These are phyloP conservation scores for Linurgus olivaceus DNA, from an alignment of 2,797 vertebrate species.

Conservation along the genomic window DNA sequence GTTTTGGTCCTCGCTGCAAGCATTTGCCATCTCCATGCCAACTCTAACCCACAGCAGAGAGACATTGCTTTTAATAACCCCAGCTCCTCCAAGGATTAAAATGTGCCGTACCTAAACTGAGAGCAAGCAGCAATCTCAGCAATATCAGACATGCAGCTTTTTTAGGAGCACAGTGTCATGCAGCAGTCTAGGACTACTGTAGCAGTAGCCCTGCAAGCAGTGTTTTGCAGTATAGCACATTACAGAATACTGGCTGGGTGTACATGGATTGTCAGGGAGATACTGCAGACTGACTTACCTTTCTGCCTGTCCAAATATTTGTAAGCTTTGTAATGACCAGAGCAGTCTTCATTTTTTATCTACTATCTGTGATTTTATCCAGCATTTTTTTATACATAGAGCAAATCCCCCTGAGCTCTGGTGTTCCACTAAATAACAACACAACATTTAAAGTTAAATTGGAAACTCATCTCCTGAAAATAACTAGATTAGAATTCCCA, in stretches of 20 bases:
- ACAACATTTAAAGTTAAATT: constrained; percentile 38
- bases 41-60: background rate
- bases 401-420: background rate
- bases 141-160: background rate
- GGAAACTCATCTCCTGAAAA: constrained; percentile 9
- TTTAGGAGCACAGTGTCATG: background rate
- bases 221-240: background rate
- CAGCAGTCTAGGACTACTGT: background rate
- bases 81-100: background rate
- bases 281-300: background rate
- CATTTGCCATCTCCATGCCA: background rate
- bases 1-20: background rate
- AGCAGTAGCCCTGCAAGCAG: background rate
- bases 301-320: background rate
- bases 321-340: background rate
- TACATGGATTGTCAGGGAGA: background rate
- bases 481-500: constrained; percentile 12
- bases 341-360: background rate
- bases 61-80: background rate
- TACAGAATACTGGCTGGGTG: background rate
- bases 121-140: background rate
- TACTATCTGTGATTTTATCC: background rate
- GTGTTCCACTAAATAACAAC: background rate
- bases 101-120: fast-evolving
- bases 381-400: background rate